A percentile compares a stretch with the other conserved stretches of the same genome.
These are phyloP conservation scores for Leptinotarsa juncta DNA, from an alignment of 2,888 invertebrate species.

Conservation along the genomic window DNA sequence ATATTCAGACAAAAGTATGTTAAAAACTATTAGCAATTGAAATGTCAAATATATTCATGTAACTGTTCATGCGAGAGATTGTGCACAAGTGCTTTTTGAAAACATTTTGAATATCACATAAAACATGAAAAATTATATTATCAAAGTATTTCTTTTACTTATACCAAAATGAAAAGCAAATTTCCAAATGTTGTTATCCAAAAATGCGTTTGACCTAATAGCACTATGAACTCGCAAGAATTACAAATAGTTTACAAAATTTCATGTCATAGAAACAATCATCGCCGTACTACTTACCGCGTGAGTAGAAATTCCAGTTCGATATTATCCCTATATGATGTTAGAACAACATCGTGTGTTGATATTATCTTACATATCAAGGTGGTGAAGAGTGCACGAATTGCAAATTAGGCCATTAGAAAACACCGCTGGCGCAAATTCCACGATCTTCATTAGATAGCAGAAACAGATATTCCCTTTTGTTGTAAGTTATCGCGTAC, in stretches of 20 bases:
- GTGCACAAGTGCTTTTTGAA: too few relatives aligned
- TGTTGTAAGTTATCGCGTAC: slow-evolving; percentile 54
- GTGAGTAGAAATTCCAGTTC: not conserved
- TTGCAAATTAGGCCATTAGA: slow-evolving; percentile 51
- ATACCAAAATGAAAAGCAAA: too few relatives aligned
- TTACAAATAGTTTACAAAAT: not conserved
- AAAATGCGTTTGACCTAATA: too few relatives aligned
- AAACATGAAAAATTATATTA: too few relatives aligned
- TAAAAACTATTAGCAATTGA: too few relatives aligned
- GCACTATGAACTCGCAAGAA: too few relatives aligned
- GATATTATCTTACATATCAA: slow-evolving; percentile 43
- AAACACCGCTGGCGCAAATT: slow-evolving; percentile 55
- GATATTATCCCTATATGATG: slow-evolving; percentile 31
- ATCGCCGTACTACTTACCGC: not conserved
- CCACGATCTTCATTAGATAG: slow-evolving; percentile 58
- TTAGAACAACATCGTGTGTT: slow-evolving; percentile 40
- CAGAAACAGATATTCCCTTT: slow-evolving; percentile 51
- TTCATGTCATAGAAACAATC: not conserved
- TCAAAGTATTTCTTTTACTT: too few relatives aligned
- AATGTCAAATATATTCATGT: too few relatives aligned
- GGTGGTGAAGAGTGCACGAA: slow-evolving; percentile 47
- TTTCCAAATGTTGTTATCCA: too few relatives aligned
- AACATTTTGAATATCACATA: too few relatives aligned
- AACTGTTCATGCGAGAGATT: too few relatives aligned
- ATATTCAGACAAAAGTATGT: too few relatives aligned